Percentiles rank a stretch among this genome's conserved stretches.
Conservation (phyloP, 2,113 vertebrate genomes). For the Danio rerio region GRCz12tu NC_133188.1:29356501-29357000, state of each 20-base stretch:
- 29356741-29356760: constrained; percentile 27
- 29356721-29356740: constrained; percentile 23
- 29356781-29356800: constrained; percentile 41
- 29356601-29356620: not conserved
- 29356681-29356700: not conserved
- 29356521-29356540: too few species aligned
- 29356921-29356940: not conserved
- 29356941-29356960: constrained; percentile 33
- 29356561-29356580: not conserved
- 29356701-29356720: constrained; percentile 2
- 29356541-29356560: too few species aligned
- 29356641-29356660: not conserved
- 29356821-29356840: constrained; percentile 16
- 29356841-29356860: not conserved
- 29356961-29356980: constrained; percentile 52
- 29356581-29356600: too few species aligned
- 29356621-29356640: not conserved
- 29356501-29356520: too few species aligned
- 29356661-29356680: not conserved
- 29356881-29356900: not conserved
- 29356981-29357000: constrained; percentile 60
- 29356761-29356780: constrained; percentile 21
- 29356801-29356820: constrained; percentile 38
- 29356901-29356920: not conserved
- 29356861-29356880: constrained; percentile 2